phyloP scores from a whole-genome alignment of 2,888 invertebrate genomes.

The Dimorphilus gyrociliatus region DNA sequence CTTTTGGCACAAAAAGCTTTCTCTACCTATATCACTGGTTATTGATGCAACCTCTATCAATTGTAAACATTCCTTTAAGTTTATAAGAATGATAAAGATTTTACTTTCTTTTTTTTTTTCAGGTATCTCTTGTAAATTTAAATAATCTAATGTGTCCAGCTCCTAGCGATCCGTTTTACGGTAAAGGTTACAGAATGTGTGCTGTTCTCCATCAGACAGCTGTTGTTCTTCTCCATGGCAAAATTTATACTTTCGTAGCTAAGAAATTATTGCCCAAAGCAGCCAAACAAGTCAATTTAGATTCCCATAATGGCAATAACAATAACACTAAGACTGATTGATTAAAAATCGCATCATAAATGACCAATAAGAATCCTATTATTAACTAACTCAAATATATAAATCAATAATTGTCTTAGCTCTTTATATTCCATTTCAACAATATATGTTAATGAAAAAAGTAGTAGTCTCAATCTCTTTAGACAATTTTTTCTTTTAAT shows the following conservation, averaged over 20 bases:
- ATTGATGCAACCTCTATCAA: slow-evolving; percentile 29
- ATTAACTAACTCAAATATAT: too few species aligned
- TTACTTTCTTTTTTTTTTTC: slow-evolving; percentile 29
- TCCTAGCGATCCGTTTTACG: slow-evolving; percentile 79
- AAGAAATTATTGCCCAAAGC: neutral
- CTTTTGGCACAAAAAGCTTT: slow-evolving; percentile 33
- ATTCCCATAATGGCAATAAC: too few species aligned
- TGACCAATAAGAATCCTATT: too few species aligned
- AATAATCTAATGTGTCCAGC: slow-evolving; percentile 94
- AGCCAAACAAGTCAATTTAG: too few species aligned
- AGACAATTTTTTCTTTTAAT: too few species aligned
- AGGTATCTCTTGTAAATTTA: slow-evolving; percentile 78
- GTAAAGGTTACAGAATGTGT: slow-evolving; percentile 70
- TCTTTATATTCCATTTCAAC: too few species aligned
- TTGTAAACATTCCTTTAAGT: slow-evolving; percentile 29
- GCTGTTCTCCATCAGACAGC: slow-evolving; percentile 70
- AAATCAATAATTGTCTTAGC: too few species aligned
- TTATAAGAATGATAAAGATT: too few species aligned
- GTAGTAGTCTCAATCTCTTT: too few species aligned
- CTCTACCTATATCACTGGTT: slow-evolving; percentile 35
- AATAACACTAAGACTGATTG: too few species aligned
- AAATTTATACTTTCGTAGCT: slow-evolving; percentile 45
- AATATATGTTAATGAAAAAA: too few species aligned
- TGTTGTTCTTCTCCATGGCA: slow-evolving; percentile 64
- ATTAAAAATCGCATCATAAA: too few species aligned